A percentile compares a stretch with the other conserved stretches of the same genome.
phyloP scores from a whole-genome alignment of 2,797 vertebrate genomes.

The Calcarius lapponicus region DNA sequence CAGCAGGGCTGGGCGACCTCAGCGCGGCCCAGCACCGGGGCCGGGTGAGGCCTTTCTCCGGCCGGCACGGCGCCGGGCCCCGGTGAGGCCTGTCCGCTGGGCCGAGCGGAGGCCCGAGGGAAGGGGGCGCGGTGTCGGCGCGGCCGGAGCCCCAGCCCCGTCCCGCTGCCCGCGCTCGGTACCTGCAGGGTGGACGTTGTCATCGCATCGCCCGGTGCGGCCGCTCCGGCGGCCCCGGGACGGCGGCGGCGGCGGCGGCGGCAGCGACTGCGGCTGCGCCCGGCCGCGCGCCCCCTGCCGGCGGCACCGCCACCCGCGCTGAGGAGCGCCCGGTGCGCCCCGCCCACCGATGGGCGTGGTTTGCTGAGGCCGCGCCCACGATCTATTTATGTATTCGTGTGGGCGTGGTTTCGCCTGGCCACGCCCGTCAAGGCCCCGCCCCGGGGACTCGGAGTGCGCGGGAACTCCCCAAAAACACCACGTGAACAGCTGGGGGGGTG shows the following conservation, averaged over 20 bases:
- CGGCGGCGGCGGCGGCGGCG: no score
- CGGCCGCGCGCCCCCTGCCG: background rate
- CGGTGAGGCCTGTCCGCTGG: background rate
- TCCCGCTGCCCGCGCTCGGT: background rate
- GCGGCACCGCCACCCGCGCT: fast-evolving
- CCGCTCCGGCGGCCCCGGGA: background rate
- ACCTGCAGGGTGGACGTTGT: background rate
- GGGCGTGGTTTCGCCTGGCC: fast-evolving
- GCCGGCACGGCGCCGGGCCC: background rate
- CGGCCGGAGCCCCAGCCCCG: background rate
- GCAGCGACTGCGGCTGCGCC: background rate
- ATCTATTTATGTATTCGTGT: fast-evolving
- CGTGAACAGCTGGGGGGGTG: background rate
- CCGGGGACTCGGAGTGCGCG: fast-evolving
- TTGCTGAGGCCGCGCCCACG: fast-evolving
- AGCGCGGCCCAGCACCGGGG: background rate
- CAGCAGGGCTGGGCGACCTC: background rate
- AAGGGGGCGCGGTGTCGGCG: background rate
- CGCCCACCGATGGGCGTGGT: fast-evolving
- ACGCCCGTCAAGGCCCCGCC: background rate
- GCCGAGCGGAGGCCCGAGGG: background rate
- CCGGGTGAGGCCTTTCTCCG: background rate
- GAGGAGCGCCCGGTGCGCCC: background rate
- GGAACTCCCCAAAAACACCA: background rate
- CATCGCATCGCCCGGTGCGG: background rate